Evolutionary conservation across 2,113 vertebrate species (phyloP), one percentile per base, ranked within the genome.

Genomic region (Budorcas taxicolor): DNA sequence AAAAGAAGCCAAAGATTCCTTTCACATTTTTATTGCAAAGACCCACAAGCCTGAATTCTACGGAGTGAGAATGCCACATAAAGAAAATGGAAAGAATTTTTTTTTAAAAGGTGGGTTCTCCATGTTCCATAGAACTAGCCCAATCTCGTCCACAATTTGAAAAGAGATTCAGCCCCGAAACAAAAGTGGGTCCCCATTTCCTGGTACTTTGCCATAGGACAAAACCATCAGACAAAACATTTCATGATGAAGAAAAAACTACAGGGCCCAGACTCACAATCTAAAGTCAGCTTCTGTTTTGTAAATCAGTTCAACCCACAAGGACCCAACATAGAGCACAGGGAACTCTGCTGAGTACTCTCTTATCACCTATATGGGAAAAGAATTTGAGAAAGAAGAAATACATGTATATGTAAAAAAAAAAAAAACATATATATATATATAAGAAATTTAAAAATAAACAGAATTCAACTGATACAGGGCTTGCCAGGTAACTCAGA

Each of bases 181-280:
- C 19, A 71, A 12, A 45, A 82, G 10, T 1, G 9, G 14, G 31
- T 29, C 23, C 40, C 5, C 0, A 3, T 8, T 62, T 96, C 64
- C 2, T 23, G 8, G 17, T n/a, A n/a, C 27, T 36, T 2, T 25
- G 5, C 47, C 3, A 4, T 0, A n/a, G 47, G 62, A 55, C 7
- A 13, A 40, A 9, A 27, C 33, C 40, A 62, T 6, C 57, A 50
- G 27, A 16, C 13, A 36, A 40, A 40, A 50, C 7, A 29, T 15
- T 58, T 43, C 9, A 31, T 19, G 5, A 23, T 16, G 17, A 47
- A 45, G 4, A 19, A 67, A 16, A 16, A n/a, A 45, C 33, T 16
- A 45, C 31, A 88, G 43, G 16, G 13, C 12, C 15, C 6, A 84
- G 12, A 33, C 29, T 12, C 5, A 5, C 2, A 19, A 19, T 50